Base-by-base conservation (phyloP, 2,888 invertebrate genomes). In the Drosophila ezoana region DNA sequence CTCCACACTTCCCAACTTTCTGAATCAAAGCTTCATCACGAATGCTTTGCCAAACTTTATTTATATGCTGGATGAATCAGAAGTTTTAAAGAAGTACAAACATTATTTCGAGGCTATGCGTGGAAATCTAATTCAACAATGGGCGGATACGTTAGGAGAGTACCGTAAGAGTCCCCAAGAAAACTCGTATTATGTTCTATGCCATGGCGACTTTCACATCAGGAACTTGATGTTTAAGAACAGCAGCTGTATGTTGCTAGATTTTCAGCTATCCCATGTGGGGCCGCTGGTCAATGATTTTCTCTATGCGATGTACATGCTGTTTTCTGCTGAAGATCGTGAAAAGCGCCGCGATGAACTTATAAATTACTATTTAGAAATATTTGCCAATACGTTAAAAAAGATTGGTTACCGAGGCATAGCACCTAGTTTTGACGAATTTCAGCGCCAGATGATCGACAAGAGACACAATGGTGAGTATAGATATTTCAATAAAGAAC, bases 141-240 rank as follows among this genome's bases (percentile, higher is more conserved):
- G 71, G 49, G 44, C 65, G 1, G 48, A 61, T 8, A 35, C 51
- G 8, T 28, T 73, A 11, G 47, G 45, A 38, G 11, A 89, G 76
- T 72, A 56, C 79, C 51, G 78, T n/a, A 59, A 58, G 0, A 74
- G 75, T n/a, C 73, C 45, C 1, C 60, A 49, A 1, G 14, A 59
- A 3, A 44, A 72, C 35, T 62, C 57, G 0, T 53, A 53, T 47
- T 88, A 86, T 58, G 90, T 86, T 2, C 76, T 90, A 3, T 78
- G 78, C 43, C 90, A 90, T 67, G 90, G 87, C 0, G 90, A 90
- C 51, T 87, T 72, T 48, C 89, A 90, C 53, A 57, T 48, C 1
- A 76, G 80, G 6, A 90, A 90, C 43, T 68, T 90, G 64, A 86
- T 90, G 89, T 89, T 87, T 11, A 82, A 74, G 35, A 14, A 70